Base-by-base conservation (phyloP, 2,113 vertebrate species). In the Eptesicus fuscus region DNA sequence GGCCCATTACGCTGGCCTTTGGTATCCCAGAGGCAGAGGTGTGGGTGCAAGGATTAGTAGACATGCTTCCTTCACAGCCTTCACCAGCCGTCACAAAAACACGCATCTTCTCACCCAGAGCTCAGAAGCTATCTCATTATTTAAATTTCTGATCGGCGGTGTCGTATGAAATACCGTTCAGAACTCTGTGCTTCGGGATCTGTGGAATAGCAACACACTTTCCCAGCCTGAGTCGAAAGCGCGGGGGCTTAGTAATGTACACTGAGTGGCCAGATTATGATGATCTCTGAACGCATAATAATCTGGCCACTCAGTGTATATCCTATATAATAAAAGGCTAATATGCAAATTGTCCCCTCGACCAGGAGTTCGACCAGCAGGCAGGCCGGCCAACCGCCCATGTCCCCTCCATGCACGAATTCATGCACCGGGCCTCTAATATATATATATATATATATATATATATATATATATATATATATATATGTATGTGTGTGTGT, bases 211-310 rank as follows among this genome's bases (percentile, higher is more conserved):
- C 96, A 97, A 95, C 88, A 95, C 71, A 93, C 95, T 93, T 92
- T 97, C 96, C 96, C 97, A 97, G 93, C 95, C 97, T 97, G 94
- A 97, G 95, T 97, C 94, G 96, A 93, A 97, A 97, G 96, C 69
- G 71, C 93, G 83, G 94, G 79, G 95, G 88, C 96, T 98, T 97
- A 96, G 97, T 97, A 97, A 98, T 98, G 98, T 20, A 56, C 53
- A 8, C 53, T 2, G 53, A 56, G 53, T 56, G 53, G 53, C 53
- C 53, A 56, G 53, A 56, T 56, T 2, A 56, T 51, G 17, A 51
- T 56, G 53, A 56, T 56, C 18, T 56, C 18, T 56, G 53, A 56
- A 22, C 20, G 0, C 53, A 56, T 22, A 56, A 20, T 56, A 22
- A 56, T 22, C 18, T 56, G 51, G 51, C 17, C 51, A 53, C 17